Conservation (phyloP, 2,113 vertebrate genomes). For the Pteropus alecto region DNA sequence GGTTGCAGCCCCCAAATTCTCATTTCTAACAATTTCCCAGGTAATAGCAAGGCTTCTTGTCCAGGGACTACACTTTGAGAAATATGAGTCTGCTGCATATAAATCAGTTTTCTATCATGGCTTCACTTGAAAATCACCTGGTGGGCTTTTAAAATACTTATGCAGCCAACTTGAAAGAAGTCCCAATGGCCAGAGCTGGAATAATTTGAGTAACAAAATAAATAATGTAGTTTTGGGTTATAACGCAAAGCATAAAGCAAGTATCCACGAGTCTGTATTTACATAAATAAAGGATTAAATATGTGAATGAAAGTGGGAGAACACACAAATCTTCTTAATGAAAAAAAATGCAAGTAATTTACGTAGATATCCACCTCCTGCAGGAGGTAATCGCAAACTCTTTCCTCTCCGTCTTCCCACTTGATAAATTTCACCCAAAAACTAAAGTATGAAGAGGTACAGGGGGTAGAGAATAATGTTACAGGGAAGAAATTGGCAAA, state of each 20-base stretch:
- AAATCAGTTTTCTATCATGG: background rate
- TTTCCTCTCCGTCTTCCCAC: background rate
- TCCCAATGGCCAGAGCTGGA: background rate
- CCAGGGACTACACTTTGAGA: background rate
- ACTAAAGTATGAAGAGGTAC: background rate
- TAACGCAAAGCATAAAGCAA: background rate
- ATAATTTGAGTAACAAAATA: background rate
- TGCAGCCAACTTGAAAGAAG: background rate
- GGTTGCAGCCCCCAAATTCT: accelerated
- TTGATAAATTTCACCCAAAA: background rate
- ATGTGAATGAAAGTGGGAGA: background rate
- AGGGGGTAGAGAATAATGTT: background rate
- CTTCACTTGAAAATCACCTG: background rate
- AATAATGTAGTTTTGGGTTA: background rate
- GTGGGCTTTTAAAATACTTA: background rate
- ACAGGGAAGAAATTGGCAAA: background rate
- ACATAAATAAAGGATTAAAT: background rate
- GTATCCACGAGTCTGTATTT: background rate
- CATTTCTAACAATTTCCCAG: background rate
- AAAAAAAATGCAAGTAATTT: background rate
- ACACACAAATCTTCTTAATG: background rate
- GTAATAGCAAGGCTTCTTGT: background rate
- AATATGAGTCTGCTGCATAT: background rate
- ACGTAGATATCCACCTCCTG: background rate
- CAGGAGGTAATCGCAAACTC: background rate